These are phyloP conservation scores for Hartigia nigra DNA, from an alignment of 2,888 invertebrate species.

Conservation along the genomic window DNA sequence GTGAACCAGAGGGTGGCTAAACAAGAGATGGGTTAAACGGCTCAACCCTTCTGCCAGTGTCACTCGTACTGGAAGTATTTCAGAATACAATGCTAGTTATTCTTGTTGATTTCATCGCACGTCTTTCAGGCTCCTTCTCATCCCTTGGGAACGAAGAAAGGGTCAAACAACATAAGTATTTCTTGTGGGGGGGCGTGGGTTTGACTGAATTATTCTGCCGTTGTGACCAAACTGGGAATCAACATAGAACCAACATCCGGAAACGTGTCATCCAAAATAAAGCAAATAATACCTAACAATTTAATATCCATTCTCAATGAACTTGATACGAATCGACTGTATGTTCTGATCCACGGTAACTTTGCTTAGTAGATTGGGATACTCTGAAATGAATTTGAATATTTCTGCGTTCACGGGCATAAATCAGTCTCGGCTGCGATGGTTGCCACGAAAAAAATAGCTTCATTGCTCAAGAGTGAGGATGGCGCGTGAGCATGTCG, in stretches of 20 bases:
- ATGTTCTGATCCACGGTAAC: background rate
- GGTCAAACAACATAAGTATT: conserved; percentile 58
- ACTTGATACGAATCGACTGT: background rate
- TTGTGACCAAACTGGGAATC: conserved; percentile 26
- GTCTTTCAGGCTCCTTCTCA: conserved; percentile 39
- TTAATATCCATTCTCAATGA: background rate
- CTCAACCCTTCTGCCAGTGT: conserved; percentile 62
- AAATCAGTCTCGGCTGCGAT: conserved; percentile 36
- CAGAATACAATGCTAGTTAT: conserved; percentile 56
- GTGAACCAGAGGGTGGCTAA: conserved; percentile 36
- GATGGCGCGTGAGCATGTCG: conserved; percentile 41
- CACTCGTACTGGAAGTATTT: conserved; percentile 57
- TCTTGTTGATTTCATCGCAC: conserved; percentile 65
- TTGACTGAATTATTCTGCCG: conserved; percentile 31
- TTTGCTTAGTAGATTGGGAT: background rate
- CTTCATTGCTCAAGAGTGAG: conserved; percentile 30
- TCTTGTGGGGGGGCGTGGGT: too few species aligned
- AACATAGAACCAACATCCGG: background rate
- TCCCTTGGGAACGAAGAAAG: conserved; percentile 53
- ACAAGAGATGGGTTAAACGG: background rate
- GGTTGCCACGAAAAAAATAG: conserved; percentile 39
- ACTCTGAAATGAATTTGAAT: conserved; percentile 30
- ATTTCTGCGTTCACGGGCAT: conserved; percentile 34
- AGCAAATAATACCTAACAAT: background rate
- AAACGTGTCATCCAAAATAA: conserved; percentile 13